Percentiles rank a stretch among this genome's conserved stretches.
These are phyloP conservation scores for Sisyra terminalis DNA, from an alignment of 2,888 invertebrate genomes.

Conservation along the genomic window DNA sequence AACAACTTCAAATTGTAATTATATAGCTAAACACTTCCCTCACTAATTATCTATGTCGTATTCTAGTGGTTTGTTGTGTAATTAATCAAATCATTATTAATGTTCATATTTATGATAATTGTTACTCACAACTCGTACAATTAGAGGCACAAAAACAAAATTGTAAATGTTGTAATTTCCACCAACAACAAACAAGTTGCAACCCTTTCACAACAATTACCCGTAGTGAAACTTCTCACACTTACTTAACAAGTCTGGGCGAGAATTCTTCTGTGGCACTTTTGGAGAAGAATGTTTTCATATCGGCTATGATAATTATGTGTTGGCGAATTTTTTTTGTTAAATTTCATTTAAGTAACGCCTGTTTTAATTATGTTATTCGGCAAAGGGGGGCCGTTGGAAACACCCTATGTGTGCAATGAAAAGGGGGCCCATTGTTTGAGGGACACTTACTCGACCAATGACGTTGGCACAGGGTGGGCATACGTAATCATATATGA, in stretches of 20 bases:
- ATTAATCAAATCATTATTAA: too few relatives aligned
- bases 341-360: neutral
- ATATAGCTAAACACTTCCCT: too few relatives aligned
- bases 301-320: conserved; percentile 1
- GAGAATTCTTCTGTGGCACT: neutral
- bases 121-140: too few relatives aligned
- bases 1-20: too few relatives aligned
- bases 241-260: neutral
- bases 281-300: neutral
- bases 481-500: conserved; percentile 4
- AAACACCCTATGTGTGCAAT: neutral
- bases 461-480: conserved; percentile 5
- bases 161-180: too few relatives aligned
- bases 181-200: too few relatives aligned
- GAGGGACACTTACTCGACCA: conserved; percentile 3
- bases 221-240: too few relatives aligned
- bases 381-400: neutral
- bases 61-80: too few relatives aligned
- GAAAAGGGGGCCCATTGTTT: conserved; percentile 1
- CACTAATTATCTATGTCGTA: too few relatives aligned
- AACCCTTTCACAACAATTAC: too few relatives aligned
- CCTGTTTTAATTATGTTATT: conserved; percentile 1
- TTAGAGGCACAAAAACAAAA: too few relatives aligned
- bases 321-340: neutral
- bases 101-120: too few relatives aligned